A percentile compares a stretch with the other conserved stretches of the same genome.
phyloP scores from a whole-genome alignment of 2,888 invertebrate genomes.

The Drosophila nr. medialis region DNA sequence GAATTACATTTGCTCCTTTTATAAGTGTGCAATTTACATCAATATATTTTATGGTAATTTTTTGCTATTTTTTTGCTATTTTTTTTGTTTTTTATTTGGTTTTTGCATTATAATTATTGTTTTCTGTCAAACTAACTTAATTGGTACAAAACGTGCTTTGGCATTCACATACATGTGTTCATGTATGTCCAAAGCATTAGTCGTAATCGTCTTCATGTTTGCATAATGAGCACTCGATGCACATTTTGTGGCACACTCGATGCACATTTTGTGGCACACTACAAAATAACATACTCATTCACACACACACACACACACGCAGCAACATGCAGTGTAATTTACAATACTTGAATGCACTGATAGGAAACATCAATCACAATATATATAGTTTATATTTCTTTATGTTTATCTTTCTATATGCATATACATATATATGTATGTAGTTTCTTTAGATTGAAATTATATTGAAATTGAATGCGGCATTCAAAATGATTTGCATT shows the following conservation, averaged over 20 bases:
- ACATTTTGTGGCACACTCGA: background rate
- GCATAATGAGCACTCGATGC: constrained; percentile 12
- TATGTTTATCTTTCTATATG: constrained; percentile 32
- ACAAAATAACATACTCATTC: constrained; percentile 14
- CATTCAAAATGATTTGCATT: constrained; percentile 29
- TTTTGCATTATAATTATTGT: constrained; percentile 77
- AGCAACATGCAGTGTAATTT: constrained; percentile 40
- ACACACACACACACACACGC: constrained; percentile 2
- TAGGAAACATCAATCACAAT: constrained; percentile 77
- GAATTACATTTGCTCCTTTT: constrained; percentile 29
- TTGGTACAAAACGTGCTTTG: constrained; percentile 54
- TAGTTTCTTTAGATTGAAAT: constrained; percentile 20
- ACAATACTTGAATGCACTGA: constrained; percentile 64
- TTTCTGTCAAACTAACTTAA: constrained; percentile 80
- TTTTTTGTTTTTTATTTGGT: constrained; percentile 1
- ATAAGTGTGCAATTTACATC: constrained; percentile 43
- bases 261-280: constrained; percentile 9
- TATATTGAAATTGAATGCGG: constrained; percentile 39
- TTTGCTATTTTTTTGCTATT: constrained; percentile 1
- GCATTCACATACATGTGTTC: constrained; percentile 55
- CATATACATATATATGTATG: constrained; percentile 18
- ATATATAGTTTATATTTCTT: constrained; percentile 40
- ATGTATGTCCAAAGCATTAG: constrained; percentile 28
- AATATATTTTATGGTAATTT: constrained; percentile 21
- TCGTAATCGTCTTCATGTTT: constrained; percentile 17